Conservation (phyloP, 2,113 vertebrate genomes). For the Plecturocebus donacophilus region DNA sequence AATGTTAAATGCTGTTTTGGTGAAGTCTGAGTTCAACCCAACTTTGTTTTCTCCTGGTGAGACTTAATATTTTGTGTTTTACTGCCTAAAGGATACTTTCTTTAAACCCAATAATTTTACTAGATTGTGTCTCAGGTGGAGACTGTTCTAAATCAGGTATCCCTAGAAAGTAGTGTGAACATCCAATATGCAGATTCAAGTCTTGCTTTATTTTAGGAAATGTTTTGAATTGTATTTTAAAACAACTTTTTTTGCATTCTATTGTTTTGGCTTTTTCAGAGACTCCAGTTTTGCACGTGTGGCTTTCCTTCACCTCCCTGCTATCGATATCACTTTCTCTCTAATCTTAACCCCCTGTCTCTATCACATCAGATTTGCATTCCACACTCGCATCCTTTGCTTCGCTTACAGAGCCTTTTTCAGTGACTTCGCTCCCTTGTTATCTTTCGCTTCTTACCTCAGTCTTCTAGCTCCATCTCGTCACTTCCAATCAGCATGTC, state of each 20-base stretch:
- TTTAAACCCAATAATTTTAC: not conserved
- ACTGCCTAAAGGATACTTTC: not conserved
- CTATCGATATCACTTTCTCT: not conserved
- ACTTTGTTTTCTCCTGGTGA: not conserved
- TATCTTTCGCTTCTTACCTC: not conserved
- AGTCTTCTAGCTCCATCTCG: not conserved
- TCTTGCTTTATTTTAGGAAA: constrained; percentile 28
- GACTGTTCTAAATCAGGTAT: not conserved
- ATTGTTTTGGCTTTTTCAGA: not conserved
- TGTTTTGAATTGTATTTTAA: not conserved
- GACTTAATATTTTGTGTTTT: not conserved
- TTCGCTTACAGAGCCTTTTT: not conserved
- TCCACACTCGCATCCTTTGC: not conserved
- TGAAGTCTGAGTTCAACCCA: constrained; percentile 38
- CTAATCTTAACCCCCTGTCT: too few species aligned
- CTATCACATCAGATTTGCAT: not conserved
- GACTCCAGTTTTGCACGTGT: not conserved
- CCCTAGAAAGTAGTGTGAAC: not conserved
- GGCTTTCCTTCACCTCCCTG: not conserved
- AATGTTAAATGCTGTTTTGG: constrained; percentile 27
- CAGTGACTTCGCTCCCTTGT: not conserved
- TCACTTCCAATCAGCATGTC: not conserved
- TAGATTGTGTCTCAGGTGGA: not conserved
- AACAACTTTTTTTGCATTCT: not conserved
- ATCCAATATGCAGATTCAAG: not conserved